Base-by-base conservation (phyloP, 2,888 invertebrate species). In the Myopa testacea region DNA sequence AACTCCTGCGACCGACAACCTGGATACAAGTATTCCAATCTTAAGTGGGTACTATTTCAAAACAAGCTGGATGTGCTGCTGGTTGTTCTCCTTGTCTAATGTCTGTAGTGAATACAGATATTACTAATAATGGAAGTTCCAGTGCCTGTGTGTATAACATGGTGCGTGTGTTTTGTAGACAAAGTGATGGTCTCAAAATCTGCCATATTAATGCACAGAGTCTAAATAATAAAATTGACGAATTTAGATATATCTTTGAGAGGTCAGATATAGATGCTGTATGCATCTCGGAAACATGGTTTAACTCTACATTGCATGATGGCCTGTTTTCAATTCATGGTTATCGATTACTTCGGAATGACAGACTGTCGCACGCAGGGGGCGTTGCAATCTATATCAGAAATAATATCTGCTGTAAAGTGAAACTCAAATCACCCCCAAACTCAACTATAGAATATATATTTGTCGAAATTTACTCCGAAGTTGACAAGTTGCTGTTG, bases 171-270 rank as follows among this genome's bases (percentile, higher is more conserved):
- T 52, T 26, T 12, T 19, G 45, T 38, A 55, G 71, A 16, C 71
- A 71, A 71, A 52, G n/a, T n/a, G 14, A 50, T 52, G 71, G 71
- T 37, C 37, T 71, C 7, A 52, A 58, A 12, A 52, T 71, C 16
- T 52, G 26, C 5, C 71, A 71, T 58, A 50, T 55, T 16, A 71
- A 71, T 71, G 58, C 71, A 26, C 71, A 71, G 50, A 71, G 71
- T 52, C 71, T 71, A 19, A 52, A 3, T n/a, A 52, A 52, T 0
- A 71, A 71, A 55, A 71, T 71, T 16, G 71, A 71, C 12, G 71
- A 71, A 52, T 52, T 71, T n/a, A 55, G 71, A 16, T 55, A 71
- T 26, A 26, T 71, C 19, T 71, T 71, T 58, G 55, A 55, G n/a
- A 52, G n/a, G 8, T 55, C 55, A 4, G 58, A 40, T 40, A 26